Evolutionary conservation across 2,113 vertebrate genomes (phyloP).

Genomic region (Pongo abelii): DNA sequence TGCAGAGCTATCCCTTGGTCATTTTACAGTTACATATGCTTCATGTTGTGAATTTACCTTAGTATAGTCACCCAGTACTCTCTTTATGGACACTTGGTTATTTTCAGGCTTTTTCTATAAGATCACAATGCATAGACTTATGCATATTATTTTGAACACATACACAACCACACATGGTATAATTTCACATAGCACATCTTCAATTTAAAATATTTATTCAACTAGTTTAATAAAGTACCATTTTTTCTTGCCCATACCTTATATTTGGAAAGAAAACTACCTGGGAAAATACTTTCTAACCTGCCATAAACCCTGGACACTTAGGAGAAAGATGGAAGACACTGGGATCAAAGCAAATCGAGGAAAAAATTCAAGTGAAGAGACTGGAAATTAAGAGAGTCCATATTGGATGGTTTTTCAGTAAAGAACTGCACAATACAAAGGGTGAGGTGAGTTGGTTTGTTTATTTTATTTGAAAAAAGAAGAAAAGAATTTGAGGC

Average conservation of each 20-base stretch:
- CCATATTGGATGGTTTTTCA: background rate
- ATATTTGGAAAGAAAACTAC: background rate
- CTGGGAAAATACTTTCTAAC: background rate
- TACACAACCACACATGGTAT: background rate
- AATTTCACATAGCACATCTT: background rate
- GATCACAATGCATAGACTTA: background rate
- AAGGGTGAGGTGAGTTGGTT: background rate
- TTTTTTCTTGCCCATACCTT: background rate
- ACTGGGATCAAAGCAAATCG: background rate
- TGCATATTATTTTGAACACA: background rate
- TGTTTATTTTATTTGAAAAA: background rate
- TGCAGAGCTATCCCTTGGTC: background rate
- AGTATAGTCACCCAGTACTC: background rate
- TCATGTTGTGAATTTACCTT: background rate
- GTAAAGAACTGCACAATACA: background rate
- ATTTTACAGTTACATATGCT: background rate
- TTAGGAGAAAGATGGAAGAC: background rate
- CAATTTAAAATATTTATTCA: background rate
- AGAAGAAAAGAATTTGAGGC: background rate
- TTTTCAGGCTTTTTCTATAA: background rate
- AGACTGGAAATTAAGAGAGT: background rate
- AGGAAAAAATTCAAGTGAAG: background rate
- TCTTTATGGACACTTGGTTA: background rate
- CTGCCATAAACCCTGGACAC: background rate
- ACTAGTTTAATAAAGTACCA: background rate